Percentiles rank a stretch among this genome's conserved stretches.
Conservation (phyloP, 1,140 invertebrate species). For the Trachymyrmex cornetzi region DNA sequence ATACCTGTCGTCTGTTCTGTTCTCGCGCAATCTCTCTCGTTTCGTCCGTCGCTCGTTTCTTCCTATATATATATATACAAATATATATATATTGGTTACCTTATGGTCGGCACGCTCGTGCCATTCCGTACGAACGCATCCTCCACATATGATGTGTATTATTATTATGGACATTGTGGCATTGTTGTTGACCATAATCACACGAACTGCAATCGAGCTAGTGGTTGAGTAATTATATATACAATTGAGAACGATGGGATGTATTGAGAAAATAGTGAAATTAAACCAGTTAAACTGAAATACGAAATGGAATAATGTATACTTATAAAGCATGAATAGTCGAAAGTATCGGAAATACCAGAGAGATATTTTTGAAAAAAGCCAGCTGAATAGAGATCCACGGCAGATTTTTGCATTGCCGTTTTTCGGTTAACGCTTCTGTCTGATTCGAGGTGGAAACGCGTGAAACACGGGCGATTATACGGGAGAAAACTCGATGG, state of each 20-base stretch:
- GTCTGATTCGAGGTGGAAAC: conserved; percentile 53
- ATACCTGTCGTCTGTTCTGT: conserved; percentile 68
- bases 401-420: background rate
- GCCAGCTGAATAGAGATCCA: background rate
- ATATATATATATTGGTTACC: conserved; percentile 33
- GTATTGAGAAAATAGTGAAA: conserved; percentile 24
- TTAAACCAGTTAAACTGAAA: conserved; percentile 10
- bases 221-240: conserved; percentile 36
- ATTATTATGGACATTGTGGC: conserved; percentile 30
- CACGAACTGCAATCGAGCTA: conserved; percentile 38
- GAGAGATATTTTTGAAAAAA: background rate
- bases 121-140: conserved; percentile 23
- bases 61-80: background rate
- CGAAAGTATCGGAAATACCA: background rate
- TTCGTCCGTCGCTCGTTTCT: conserved; percentile 4
- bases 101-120: background rate
- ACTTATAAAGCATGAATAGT: background rate
- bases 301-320: background rate
- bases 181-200: conserved; percentile 53
- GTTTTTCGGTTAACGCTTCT: conserved; percentile 48
- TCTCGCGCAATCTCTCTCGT: conserved; percentile 45
- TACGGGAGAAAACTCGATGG: conserved; percentile 66
- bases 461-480: conserved; percentile 72
- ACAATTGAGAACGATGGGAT: background rate
- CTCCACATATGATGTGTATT: conserved; percentile 18